These are phyloP conservation scores for Ceratoteleas bidentatus DNA, from an alignment of 1,140 invertebrate genomes.

Conservation along the genomic window DNA sequence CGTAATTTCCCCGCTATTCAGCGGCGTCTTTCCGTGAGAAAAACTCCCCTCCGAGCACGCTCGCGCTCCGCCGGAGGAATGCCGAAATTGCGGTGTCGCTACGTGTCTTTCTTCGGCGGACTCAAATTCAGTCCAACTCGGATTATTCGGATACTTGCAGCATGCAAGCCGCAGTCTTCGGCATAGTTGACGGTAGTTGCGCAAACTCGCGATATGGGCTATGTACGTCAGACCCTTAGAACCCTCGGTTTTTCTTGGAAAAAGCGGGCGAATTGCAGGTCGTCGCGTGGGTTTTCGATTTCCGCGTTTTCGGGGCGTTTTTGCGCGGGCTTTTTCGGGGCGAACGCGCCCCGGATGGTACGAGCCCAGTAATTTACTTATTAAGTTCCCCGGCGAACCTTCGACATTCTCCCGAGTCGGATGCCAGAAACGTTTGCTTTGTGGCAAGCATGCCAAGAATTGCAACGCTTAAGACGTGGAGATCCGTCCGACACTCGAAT, in stretches of 20 bases:
- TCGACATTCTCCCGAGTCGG: slow-evolving; percentile 76
- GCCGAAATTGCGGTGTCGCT: slow-evolving; percentile 55
- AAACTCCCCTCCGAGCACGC: background rate
- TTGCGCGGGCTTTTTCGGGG: slow-evolving; percentile 37
- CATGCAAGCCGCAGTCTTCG: no score
- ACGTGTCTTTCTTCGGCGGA: slow-evolving; percentile 45
- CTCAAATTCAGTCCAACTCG: slow-evolving; percentile 47
- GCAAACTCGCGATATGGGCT: no score
- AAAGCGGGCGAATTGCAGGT: no score
- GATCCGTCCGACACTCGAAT: slow-evolving; percentile 47
- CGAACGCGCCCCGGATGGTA: slow-evolving; percentile 57
- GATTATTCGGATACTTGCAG: slow-evolving; percentile 64
- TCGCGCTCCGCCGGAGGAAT: slow-evolving; percentile 16
- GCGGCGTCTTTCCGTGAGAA: no score
- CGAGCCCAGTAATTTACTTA: slow-evolving; percentile 81
- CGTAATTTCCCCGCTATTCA: no score
- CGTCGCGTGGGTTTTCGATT: no score
- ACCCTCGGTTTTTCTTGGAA: no score
- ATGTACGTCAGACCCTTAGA: no score
- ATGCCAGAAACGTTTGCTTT: slow-evolving; percentile 79
- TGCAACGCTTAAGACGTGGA: slow-evolving; percentile 71
- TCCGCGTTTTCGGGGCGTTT: slow-evolving; percentile 23
- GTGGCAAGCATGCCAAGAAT: slow-evolving; percentile 79
- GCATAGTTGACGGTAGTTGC: no score
- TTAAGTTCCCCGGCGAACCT: slow-evolving; percentile 79